A percentile compares a stretch with the other conserved stretches of the same genome.
Conservation (phyloP, 2,113 vertebrate species). For the Periophthalmodon schlosseri region DNA sequence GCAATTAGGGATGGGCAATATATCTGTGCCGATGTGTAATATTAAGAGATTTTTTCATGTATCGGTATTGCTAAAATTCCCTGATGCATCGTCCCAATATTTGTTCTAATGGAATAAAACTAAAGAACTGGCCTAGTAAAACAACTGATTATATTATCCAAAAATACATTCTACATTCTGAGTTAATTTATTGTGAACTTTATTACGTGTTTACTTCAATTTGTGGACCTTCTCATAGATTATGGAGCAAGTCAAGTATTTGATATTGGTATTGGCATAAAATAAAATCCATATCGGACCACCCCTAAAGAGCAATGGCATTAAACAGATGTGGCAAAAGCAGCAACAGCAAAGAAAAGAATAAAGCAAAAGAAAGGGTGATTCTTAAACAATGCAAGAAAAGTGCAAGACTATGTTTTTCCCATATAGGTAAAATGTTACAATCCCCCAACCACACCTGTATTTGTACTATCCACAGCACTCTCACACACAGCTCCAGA, state of each 20-base stretch:
- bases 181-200: background rate
- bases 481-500: background rate
- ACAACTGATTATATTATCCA: no score
- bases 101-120: no score
- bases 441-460: background rate
- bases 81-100: no score
- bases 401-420: conserved; percentile 1
- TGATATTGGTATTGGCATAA: background rate
- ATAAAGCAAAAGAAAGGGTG: background rate
- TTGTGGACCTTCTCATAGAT: background rate
- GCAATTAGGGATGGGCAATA: background rate
- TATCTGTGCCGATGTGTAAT: no score
- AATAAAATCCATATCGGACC: background rate
- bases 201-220: background rate
- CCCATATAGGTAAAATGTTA: background rate
- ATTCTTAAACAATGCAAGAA: conserved; percentile 6
- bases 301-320: background rate
- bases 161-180: no score
- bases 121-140: no score
- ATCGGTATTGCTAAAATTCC: no score
- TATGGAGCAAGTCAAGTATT: background rate
- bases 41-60: no score
- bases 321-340: background rate
- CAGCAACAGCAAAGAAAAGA: background rate
- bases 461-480: conserved; percentile 37